These are phyloP conservation scores for Sapayoa aenigma DNA, from an alignment of 2,113 vertebrate genomes.

Conservation along the genomic window DNA sequence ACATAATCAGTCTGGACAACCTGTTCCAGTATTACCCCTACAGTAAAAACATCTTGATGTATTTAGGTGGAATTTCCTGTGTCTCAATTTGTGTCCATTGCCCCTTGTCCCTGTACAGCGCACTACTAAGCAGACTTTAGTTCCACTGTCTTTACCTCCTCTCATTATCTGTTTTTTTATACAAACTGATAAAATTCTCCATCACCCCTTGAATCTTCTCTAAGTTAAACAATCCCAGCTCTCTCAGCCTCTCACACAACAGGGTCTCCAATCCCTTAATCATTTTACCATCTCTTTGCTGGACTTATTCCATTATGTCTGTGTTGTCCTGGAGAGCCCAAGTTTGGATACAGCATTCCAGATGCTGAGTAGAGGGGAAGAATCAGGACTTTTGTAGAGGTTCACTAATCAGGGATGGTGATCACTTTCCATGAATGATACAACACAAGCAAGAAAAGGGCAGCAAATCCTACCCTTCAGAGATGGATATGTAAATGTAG, in stretches of 20 bases:
- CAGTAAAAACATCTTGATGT: not conserved
- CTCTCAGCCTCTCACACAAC: not conserved
- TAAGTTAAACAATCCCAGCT: not conserved
- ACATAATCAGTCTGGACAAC: not conserved
- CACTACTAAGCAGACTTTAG: not conserved
- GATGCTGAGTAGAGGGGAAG: no score
- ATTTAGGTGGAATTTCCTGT: not conserved
- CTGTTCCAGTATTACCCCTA: not conserved
- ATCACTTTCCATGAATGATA: no score
- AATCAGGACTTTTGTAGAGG: no score
- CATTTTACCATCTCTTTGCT: no score
- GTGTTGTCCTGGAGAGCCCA: no score
- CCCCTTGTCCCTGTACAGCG: not conserved
- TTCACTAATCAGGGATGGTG: no score
- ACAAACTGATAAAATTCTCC: not conserved
- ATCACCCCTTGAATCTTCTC: not conserved
- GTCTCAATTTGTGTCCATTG: not conserved
- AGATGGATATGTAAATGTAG: no score
- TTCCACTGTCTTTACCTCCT: not conserved
- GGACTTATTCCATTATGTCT: no score
- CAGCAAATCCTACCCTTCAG: no score
- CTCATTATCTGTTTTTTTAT: accelerated
- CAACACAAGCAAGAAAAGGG: no score
- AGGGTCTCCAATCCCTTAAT: not conserved
- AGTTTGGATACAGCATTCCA: no score